phyloP scores from a whole-genome alignment of 37 sponge, comb jelly and placozoan genomes.

The Hormiphora californensis region DNA sequence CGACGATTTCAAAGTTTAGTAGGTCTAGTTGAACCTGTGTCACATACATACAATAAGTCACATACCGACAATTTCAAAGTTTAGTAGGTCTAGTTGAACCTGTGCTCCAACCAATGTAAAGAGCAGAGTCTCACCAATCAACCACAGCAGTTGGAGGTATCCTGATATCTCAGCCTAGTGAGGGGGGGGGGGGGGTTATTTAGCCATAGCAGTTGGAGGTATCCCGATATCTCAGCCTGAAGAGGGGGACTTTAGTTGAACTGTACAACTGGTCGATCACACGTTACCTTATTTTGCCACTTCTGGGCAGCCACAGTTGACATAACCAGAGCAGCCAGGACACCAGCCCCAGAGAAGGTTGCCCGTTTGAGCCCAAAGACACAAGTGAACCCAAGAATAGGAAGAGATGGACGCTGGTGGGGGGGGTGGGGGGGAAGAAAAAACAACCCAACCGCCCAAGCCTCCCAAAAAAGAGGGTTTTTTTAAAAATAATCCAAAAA shows the following conservation, averaged over 20 bases:
- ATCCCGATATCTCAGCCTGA: conserved; percentile 41
- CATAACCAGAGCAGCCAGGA: conserved; percentile 67
- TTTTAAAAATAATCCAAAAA: too few relatives aligned
- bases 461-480: too few relatives aligned
- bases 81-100: conserved; percentile 61
- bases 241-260: too few relatives aligned
- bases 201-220: conserved; percentile 64
- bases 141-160: conserved; percentile 63
- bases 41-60: too few relatives aligned
- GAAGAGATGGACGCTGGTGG: background rate
- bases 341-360: conserved; percentile 73
- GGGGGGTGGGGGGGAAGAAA: background rate
- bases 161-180: conserved; percentile 40
- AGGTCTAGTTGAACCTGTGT: conserved; percentile 61
- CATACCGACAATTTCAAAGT: conserved; percentile 58
- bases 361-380: conserved; percentile 70
- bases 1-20: conserved; percentile 60
- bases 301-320: conserved; percentile 65
- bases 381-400: conserved; percentile 57
- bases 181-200: background rate
- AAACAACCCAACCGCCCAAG: too few relatives aligned
- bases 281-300: conserved; percentile 57
- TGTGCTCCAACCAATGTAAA: conserved; percentile 89
- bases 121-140: conserved; percentile 76
- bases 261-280: too few relatives aligned